phyloP scores from a whole-genome alignment of 30 jellyfish, hydroid and myxozoan species.

The Pelagia noctiluca region DNA sequence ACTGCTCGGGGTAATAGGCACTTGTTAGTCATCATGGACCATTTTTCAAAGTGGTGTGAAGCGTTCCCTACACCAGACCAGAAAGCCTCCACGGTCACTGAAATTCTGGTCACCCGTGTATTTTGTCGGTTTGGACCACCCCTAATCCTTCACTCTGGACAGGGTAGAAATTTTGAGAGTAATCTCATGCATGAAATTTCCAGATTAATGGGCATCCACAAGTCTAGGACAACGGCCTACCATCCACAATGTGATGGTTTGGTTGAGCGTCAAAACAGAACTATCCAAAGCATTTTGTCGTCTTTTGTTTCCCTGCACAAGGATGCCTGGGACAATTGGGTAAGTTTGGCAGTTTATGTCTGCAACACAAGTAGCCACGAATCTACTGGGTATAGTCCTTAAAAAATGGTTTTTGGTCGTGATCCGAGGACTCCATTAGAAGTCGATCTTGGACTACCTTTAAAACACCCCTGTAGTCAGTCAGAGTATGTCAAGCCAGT shows the following conservation, averaged over 20 bases:
- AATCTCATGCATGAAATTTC: constrained; percentile 8
- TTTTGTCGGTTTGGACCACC: background rate
- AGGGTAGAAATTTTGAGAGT: constrained; percentile 9
- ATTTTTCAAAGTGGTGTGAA: constrained; percentile 65
- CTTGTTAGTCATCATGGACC: constrained; percentile 43
- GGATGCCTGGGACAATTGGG: background rate
- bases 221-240: constrained; percentile 20
- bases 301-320: background rate
- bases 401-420: background rate
- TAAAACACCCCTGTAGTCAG: background rate
- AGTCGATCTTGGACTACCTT: background rate
- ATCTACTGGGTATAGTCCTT: background rate
- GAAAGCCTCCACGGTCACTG: background rate
- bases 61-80: constrained; percentile 46
- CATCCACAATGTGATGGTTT: background rate
- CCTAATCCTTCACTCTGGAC: background rate
- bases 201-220: background rate
- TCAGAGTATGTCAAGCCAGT: background rate
- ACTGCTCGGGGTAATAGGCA: constrained; percentile 60
- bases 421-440: background rate
- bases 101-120: background rate
- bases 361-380: background rate
- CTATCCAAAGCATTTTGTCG: background rate
- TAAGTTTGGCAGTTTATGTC: background rate
- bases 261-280: background rate